A percentile compares a stretch with the other conserved stretches of the same genome.
These are phyloP conservation scores for Drosophila nigrodunni DNA, from an alignment of 1,140 invertebrate species.

Conservation along the genomic window DNA sequence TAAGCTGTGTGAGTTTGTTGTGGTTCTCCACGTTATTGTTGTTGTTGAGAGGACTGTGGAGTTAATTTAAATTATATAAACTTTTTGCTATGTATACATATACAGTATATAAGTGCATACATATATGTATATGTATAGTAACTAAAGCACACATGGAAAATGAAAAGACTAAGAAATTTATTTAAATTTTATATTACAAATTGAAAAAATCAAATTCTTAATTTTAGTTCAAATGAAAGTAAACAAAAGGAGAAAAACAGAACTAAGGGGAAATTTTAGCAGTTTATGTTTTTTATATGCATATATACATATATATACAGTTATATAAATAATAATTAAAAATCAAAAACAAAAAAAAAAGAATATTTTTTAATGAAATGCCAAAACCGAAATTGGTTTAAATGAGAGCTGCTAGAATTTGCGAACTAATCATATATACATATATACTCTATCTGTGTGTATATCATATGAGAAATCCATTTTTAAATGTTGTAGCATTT, in stretches of 20 bases:
- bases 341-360: slow-evolving; percentile 37
- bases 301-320: slow-evolving; percentile 39
- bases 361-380: slow-evolving; percentile 68
- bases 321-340: slow-evolving; percentile 5
- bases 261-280: slow-evolving; percentile 25
- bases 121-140: slow-evolving; percentile 71
- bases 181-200: slow-evolving; percentile 66
- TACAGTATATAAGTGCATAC: slow-evolving; percentile 61
- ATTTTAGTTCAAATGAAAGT: slow-evolving; percentile 63
- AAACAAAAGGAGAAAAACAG: background rate
- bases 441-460: no score
- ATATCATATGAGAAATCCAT: slow-evolving; percentile 49
- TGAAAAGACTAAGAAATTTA: slow-evolving; percentile 83
- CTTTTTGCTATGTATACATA: slow-evolving; percentile 76
- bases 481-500: slow-evolving; percentile 83
- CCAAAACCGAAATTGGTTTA: slow-evolving; percentile 69
- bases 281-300: slow-evolving; percentile 63
- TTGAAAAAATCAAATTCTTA: slow-evolving; percentile 62
- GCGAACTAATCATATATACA: slow-evolving; percentile 40
- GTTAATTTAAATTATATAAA: slow-evolving; percentile 70
- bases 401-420: slow-evolving; percentile 68
- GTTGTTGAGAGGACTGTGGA: slow-evolving; percentile 25
- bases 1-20: slow-evolving; percentile 40
- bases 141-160: slow-evolving; percentile 83
- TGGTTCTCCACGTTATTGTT: slow-evolving; percentile 24